phyloP scores from a whole-genome alignment of 1,140 invertebrate species.

The Eciton burchellii region DNA sequence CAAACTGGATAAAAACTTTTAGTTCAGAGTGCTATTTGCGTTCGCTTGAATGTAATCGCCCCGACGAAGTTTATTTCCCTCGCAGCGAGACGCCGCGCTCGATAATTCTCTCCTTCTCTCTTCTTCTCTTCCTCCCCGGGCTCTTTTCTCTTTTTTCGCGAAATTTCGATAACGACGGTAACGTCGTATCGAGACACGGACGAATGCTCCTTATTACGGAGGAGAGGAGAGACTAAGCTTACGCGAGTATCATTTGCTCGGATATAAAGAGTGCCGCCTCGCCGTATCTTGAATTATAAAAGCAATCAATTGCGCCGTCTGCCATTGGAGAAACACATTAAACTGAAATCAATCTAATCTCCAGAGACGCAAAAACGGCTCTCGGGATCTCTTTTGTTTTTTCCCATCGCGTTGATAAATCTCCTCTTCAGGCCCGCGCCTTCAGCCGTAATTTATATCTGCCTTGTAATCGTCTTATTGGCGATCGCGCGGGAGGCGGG shows the following conservation, averaged over 20 bases:
- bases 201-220: not conserved
- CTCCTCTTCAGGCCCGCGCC: not conserved
- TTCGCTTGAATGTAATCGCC: slow-evolving; percentile 28
- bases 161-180: slow-evolving; percentile 11
- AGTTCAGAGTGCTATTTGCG: slow-evolving; percentile 13
- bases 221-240: not conserved
- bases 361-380: not conserved
- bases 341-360: not conserved
- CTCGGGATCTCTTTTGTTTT: not conserved
- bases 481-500: too few relatives aligned
- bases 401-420: not conserved
- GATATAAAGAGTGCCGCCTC: not conserved
- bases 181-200: not conserved
- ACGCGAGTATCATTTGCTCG: not conserved
- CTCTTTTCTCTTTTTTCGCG: too few relatives aligned
- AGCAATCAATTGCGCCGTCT: not conserved
- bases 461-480: slow-evolving; percentile 2
- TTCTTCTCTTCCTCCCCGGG: too few relatives aligned
- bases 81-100: not conserved
- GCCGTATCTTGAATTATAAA: slow-evolving; percentile 10
- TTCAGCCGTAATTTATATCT: not conserved
- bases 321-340: not conserved
- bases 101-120: too few relatives aligned
- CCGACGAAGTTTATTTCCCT: slow-evolving; percentile 23
- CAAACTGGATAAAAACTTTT: slow-evolving; percentile 19